Conservation (phyloP, 2,797 vertebrate genomes). For the Xenopus petersii region DNA sequence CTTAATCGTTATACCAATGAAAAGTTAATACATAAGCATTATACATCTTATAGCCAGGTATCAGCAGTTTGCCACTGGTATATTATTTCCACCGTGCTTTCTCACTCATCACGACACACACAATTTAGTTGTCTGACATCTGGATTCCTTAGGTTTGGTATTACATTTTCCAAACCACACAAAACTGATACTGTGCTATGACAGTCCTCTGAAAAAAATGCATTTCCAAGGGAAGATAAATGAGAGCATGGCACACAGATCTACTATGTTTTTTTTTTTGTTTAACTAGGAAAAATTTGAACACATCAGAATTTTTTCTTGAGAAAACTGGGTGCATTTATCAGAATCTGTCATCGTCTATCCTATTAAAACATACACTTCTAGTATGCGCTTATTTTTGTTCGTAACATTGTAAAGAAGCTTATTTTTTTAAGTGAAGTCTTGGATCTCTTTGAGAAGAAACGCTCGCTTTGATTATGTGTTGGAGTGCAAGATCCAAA, state of each 20-base stretch:
- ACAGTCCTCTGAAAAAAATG: background rate
- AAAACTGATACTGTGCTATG: conserved; percentile 1
- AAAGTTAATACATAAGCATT: background rate
- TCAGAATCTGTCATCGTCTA: no score
- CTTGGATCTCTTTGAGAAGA: no score
- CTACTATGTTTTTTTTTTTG: background rate
- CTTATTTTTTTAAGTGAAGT: no score
- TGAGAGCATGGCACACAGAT: background rate
- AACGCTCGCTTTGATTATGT: no score
- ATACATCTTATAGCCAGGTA: background rate
- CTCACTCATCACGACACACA: background rate
- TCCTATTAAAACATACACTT: no score
- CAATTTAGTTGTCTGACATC: background rate
- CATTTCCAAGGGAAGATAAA: background rate
- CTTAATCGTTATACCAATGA: background rate
- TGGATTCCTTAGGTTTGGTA: background rate
- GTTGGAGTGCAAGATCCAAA: no score
- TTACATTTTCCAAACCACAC: background rate
- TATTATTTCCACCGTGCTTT: background rate
- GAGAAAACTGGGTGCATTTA: no score
- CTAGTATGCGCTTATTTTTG: no score
- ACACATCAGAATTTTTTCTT: no score
- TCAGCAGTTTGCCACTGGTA: background rate
- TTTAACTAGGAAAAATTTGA: no score
- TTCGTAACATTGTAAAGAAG: no score